Evolutionary conservation across 2,888 invertebrate species (phyloP).

Genomic region (Anagyrus pseudococci): DNA sequence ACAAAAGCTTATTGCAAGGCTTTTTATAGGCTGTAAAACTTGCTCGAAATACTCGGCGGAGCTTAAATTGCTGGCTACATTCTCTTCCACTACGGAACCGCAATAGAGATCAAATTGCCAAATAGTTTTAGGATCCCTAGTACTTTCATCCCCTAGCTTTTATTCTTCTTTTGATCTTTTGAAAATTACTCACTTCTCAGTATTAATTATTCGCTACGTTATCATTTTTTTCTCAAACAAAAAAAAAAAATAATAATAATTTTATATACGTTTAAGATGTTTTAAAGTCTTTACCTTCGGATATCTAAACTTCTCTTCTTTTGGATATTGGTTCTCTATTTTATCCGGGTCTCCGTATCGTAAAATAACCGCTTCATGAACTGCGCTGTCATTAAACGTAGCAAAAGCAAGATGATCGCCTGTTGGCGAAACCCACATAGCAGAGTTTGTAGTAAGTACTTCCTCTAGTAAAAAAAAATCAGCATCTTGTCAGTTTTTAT

Average conservation of each 20-base stretch:
- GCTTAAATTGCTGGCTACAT: too few relatives aligned
- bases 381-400: slow-evolving; percentile 74
- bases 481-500: not conserved
- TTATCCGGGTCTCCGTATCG: slow-evolving; percentile 72
- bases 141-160: too few relatives aligned
- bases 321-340: slow-evolving; percentile 71
- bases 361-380: slow-evolving; percentile 70
- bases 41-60: too few relatives aligned
- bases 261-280: too few relatives aligned
- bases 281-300: slow-evolving; percentile 74
- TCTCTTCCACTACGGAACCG: too few relatives aligned
- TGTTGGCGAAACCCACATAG: slow-evolving; percentile 81
- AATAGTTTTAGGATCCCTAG: too few relatives aligned
- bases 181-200: not conserved
- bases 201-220: not conserved
- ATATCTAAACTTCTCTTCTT: slow-evolving; percentile 72
- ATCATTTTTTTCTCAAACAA: not conserved
- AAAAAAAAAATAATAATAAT: not conserved
- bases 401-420: slow-evolving; percentile 75
- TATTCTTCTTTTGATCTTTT: too few relatives aligned
- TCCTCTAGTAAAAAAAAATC: slow-evolving; percentile 69
- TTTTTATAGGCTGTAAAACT: too few relatives aligned
- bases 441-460: slow-evolving; percentile 73
- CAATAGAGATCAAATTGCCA: too few relatives aligned
- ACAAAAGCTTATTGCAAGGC: too few relatives aligned